Percentiles rank a stretch among this genome's conserved stretches.
phyloP scores from a whole-genome alignment of 2,888 invertebrate genomes.

The Yponomeuta malinellus region DNA sequence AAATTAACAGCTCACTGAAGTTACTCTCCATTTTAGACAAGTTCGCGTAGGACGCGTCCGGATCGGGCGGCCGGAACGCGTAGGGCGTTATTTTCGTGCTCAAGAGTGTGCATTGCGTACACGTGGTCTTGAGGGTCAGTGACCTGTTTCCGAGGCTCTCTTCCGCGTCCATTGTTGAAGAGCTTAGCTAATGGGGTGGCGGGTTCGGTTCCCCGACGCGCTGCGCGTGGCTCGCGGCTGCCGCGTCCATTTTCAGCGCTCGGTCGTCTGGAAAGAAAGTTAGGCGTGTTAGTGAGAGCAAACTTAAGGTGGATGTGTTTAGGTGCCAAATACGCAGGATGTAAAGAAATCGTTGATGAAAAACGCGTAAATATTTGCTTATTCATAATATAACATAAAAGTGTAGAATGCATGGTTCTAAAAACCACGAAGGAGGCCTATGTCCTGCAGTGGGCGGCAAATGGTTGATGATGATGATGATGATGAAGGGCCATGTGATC shows the following conservation, averaged over 20 bases:
- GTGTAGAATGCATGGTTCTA: too few relatives aligned
- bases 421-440: too few relatives aligned
- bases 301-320: not conserved
- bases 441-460: too few relatives aligned
- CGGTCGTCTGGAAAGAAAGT: slow-evolving; percentile 8
- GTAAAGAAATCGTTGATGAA: too few relatives aligned
- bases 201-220: not conserved
- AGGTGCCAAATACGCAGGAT: not conserved
- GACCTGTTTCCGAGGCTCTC: slow-evolving; percentile 12
- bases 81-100: slow-evolving; percentile 4
- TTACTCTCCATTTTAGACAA: slow-evolving; percentile 31
- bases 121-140: slow-evolving; percentile 8
- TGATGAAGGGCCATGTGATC: too few relatives aligned
- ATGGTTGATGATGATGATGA: too few relatives aligned
- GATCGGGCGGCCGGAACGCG: slow-evolving; percentile 6
- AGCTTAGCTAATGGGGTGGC: not conserved
- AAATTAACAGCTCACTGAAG: slow-evolving; percentile 36
- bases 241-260: slow-evolving; percentile 7
- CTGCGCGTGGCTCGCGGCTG: not conserved
- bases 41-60: slow-evolving; percentile 7
- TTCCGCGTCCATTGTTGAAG: slow-evolving; percentile 7
- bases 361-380: too few relatives aligned
- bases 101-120: not conserved
- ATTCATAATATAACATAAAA: too few relatives aligned
- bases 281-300: not conserved